Base-by-base conservation (phyloP, 2,797 vertebrate species). In the Brachymystax lenok region DNA sequence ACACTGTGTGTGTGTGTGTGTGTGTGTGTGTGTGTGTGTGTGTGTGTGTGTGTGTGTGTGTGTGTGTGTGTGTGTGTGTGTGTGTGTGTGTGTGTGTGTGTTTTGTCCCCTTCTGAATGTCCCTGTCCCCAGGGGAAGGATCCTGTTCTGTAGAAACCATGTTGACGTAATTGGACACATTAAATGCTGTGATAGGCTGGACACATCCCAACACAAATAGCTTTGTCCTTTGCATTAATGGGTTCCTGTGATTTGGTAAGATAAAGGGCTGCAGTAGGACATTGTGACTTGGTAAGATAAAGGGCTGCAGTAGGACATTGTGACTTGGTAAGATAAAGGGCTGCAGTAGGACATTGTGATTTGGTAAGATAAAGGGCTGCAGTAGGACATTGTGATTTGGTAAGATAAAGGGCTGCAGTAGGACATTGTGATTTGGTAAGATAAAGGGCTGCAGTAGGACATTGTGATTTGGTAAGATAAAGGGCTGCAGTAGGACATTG, bases 141-240 rank as follows among this genome's bases (percentile, higher is more conserved):
- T 72, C 74, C 54, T 79, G 73, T 77, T 30, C 82, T 77, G 71
- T 82, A 79, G 70, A 78, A 88, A 88, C 19, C 79, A 83, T 90
- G 82, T 73, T 82, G 85, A 84, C 88, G 80, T 83, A 87, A 90
- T 84, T 87, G 75, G 84, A 87, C 79, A 84, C 78, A 74, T 64
- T 85, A 82, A 90, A 87, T 71, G 80, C 78, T 77, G 76, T 79
- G 76, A 87, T 85, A 84, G 88, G 81, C 82, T 86, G 78, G 86
- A 81, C 71, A 74, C 76, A 81, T 81, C 76, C 64, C 80, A 74
- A 74, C 30, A 14, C 75, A 86, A 88, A 88, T 72, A 82, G 69
- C 77, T 77, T 68, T 81, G 73, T 77, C 71, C 51, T 50, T 52
- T 51, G 80, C 73, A 79, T 82, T 67, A 84, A 82, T 83, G 59